phyloP scores from a whole-genome alignment of 1,140 invertebrate species.

The Chrysoperla carnea region DNA sequence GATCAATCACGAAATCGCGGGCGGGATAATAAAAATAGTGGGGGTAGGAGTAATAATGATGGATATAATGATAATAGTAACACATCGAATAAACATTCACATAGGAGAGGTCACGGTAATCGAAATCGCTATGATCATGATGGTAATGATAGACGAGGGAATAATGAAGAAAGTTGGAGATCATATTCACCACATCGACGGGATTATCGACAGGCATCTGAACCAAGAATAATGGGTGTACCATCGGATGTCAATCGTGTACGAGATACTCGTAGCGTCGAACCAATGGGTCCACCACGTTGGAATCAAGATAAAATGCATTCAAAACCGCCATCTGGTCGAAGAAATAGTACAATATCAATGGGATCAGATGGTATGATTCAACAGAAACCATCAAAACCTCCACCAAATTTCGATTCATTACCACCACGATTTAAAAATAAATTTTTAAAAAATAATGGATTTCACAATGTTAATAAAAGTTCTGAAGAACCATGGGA shows the following conservation, averaged over 20 bases:
- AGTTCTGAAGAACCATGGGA: slow-evolving; percentile 28
- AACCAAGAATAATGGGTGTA: slow-evolving; percentile 24
- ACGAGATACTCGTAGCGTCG: slow-evolving; percentile 32
- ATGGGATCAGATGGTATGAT: slow-evolving; percentile 19
- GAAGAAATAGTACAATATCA: slow-evolving; percentile 22
- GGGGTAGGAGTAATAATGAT: no score
- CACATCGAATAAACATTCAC: no score
- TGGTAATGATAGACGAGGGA: slow-evolving; percentile 15
- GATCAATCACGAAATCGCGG: no score
- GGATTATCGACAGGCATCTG: slow-evolving; percentile 27
- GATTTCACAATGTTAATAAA: slow-evolving; percentile 16
- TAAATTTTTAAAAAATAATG: slow-evolving; percentile 30
- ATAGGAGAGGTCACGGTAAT: no score
- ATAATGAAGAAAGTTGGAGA: slow-evolving; percentile 19
- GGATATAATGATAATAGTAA: no score
- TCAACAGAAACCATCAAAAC: slow-evolving; percentile 8
- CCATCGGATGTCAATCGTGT: slow-evolving; percentile 21
- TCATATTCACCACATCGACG: slow-evolving; percentile 20
- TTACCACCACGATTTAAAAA: slow-evolving; percentile 31
- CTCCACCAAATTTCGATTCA: slow-evolving; percentile 20
- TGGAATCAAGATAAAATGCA: slow-evolving; percentile 23
- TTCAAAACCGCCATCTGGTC: slow-evolving; percentile 33
- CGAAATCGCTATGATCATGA: neutral
- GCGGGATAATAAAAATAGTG: no score
- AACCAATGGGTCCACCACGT: slow-evolving; percentile 17